A percentile compares a stretch with the other conserved stretches of the same genome.
phyloP scores from a whole-genome alignment of 2,888 invertebrate species.

The Drosophila cracens region DNA sequence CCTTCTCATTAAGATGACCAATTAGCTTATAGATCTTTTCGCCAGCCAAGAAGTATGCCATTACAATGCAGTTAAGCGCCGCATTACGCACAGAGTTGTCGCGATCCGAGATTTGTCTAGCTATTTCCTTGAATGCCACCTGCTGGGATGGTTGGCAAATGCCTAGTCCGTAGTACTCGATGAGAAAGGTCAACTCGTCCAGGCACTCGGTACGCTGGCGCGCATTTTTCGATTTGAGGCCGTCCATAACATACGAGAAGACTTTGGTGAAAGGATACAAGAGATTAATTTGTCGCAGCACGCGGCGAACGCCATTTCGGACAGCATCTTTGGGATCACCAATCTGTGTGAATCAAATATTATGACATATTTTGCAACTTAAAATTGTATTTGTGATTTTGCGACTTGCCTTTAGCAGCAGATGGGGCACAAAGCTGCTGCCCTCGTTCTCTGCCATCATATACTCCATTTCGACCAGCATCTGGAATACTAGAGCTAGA shows the following conservation, averaged over 20 bases:
- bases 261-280: constrained; percentile 96
- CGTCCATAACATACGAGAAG: constrained; percentile 96
- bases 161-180: constrained; percentile 93
- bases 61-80: constrained; percentile 96
- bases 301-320: constrained; percentile 93
- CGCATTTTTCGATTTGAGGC: constrained; percentile 98
- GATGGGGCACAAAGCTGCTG: constrained; percentile 96
- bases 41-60: constrained; percentile 95
- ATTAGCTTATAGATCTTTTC: constrained; percentile 95
- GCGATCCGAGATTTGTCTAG: constrained; percentile 97
- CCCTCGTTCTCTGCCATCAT: constrained; percentile 96
- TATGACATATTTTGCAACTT: not conserved
- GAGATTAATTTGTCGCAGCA: constrained; percentile 93
- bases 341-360: constrained; percentile 86
- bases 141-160: constrained; percentile 93
- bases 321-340: constrained; percentile 99
- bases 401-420: constrained; percentile 92
- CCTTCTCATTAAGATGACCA: constrained; percentile 97
- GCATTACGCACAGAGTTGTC: constrained; percentile 98
- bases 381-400: too few species aligned
- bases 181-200: constrained; percentile 94
- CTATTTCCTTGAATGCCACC: constrained; percentile 92
- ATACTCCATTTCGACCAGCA: constrained; percentile 92
- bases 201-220: constrained; percentile 98
- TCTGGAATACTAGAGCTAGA: constrained; percentile 92